These are phyloP conservation scores for Pagrus major DNA, from an alignment of 2,113 vertebrate species.

Conservation along the genomic window DNA sequence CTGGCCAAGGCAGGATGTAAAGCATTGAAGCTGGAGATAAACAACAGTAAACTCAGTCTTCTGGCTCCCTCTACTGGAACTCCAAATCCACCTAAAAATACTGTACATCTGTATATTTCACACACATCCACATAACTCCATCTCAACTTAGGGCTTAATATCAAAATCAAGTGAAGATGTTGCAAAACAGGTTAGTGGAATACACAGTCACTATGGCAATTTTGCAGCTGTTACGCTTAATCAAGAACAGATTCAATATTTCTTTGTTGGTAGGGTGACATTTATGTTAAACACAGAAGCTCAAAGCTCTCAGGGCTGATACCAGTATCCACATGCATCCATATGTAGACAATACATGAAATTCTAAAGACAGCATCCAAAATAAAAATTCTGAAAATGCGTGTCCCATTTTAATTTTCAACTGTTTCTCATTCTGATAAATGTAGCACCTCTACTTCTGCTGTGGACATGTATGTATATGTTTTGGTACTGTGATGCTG, in stretches of 20 bases:
- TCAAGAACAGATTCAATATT: not conserved
- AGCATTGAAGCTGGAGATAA: not conserved
- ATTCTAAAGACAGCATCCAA: not conserved
- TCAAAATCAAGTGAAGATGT: not conserved
- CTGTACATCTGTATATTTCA: not conserved
- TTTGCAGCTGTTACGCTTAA: not conserved
- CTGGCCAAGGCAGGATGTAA: not conserved
- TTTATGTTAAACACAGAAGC: not conserved
- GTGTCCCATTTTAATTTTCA: not conserved
- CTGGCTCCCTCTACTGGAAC: conserved; percentile 69
- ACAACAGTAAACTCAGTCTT: conserved; percentile 10
- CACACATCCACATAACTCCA: not conserved
- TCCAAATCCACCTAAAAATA: not conserved
- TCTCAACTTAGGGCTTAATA: not conserved
- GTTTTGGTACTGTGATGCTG: not conserved
- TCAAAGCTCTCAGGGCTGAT: not conserved
- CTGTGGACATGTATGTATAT: not conserved
- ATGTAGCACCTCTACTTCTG: not conserved
- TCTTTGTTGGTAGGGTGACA: not conserved
- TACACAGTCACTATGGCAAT: not conserved
- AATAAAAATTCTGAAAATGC: not conserved
- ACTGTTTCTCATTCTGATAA: not conserved
- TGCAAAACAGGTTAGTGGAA: not conserved
- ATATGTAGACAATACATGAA: not conserved
- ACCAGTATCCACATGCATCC: not conserved